Evolutionary conservation across 2,797 vertebrate genomes (phyloP).

Genomic region (Sebastes miniatus): DNA sequence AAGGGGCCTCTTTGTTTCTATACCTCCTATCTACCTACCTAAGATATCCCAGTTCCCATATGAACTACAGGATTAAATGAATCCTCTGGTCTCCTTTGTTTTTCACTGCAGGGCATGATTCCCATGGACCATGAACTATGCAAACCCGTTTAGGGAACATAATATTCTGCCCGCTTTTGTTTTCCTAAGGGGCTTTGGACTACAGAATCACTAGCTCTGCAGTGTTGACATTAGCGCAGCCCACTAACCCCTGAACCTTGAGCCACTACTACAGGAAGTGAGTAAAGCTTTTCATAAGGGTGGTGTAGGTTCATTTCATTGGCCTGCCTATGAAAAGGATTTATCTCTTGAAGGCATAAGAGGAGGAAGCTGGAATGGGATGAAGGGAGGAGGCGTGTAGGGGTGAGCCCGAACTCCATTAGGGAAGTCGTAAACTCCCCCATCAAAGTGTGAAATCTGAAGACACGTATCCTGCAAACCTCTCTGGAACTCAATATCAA

Average conservation of each 20-base stretch:
- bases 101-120: conserved; percentile 60
- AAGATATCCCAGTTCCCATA: conserved; percentile 59
- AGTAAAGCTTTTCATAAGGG: conserved; percentile 72
- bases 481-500: conserved; percentile 42
- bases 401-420: conserved; percentile 42
- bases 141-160: conserved; percentile 54
- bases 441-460: conserved; percentile 68
- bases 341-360: conserved; percentile 64
- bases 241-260: conserved; percentile 67
- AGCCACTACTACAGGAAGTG: conserved; percentile 78
- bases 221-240: conserved; percentile 71
- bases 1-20: conserved; percentile 34
- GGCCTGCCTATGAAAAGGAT: conserved; percentile 59
- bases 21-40: conserved; percentile 37
- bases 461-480: conserved; percentile 48
- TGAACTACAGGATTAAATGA: conserved; percentile 61
- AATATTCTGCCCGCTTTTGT: conserved; percentile 73
- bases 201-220: conserved; percentile 58
- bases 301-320: conserved; percentile 57
- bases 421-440: conserved; percentile 73
- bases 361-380: conserved; percentile 57
- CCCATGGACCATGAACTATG: conserved; percentile 66
- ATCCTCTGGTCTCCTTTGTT: conserved; percentile 56
- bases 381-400: conserved; percentile 39
- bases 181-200: conserved; percentile 65